Conservation (phyloP, 2,113 vertebrate species). For the Lophotis ruficrista region DNA sequence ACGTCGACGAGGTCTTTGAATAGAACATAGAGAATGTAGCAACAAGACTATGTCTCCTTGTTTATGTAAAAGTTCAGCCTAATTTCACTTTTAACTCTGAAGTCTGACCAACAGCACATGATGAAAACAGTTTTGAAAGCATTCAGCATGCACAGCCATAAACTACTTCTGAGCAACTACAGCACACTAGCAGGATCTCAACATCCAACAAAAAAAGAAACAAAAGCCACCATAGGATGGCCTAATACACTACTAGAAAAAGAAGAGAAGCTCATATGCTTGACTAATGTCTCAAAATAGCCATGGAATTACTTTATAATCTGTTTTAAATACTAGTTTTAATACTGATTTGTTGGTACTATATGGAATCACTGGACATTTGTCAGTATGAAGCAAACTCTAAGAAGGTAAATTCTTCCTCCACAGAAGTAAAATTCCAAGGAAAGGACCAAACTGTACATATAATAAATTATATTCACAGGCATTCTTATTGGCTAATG, state of each 20-base stretch:
- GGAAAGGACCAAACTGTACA: background rate
- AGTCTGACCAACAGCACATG: background rate
- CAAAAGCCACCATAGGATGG: background rate
- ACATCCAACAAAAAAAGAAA: background rate
- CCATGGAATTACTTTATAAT: background rate
- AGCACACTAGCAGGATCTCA: background rate
- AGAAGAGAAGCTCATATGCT: background rate
- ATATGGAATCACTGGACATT: background rate
- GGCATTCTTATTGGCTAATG: background rate
- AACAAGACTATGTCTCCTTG: background rate
- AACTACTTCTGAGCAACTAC: background rate
- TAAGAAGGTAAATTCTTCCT: background rate
- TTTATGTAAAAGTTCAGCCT: background rate
- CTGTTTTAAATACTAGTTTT: too few species aligned
- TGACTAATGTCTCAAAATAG: background rate
- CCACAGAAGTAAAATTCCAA: background rate
- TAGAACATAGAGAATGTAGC: background rate
- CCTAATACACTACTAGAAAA: background rate
- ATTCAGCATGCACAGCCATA: background rate
- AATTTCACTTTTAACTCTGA: background rate
- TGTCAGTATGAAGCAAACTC: background rate
- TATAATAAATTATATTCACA: background rate
- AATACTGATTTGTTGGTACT: background rate
- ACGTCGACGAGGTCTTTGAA: conserved; percentile 73
- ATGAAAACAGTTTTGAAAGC: background rate